These are phyloP conservation scores for Oncorhynchus gorbuscha DNA, from an alignment of 2,113 vertebrate species.

Conservation along the genomic window DNA sequence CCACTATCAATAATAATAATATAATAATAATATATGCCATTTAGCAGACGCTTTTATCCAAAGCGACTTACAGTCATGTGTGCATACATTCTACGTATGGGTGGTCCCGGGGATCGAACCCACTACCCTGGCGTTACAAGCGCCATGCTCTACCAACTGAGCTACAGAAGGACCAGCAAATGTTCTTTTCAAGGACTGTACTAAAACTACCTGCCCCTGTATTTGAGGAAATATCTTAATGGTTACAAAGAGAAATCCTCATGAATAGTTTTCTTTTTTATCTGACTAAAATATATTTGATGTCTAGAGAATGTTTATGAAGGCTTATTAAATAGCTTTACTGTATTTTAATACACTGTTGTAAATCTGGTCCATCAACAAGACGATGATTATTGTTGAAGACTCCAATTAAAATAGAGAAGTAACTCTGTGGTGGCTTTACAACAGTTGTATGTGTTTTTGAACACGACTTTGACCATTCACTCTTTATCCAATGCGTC, in stretches of 20 bases:
- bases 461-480: neutral
- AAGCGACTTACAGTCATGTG: too few relatives aligned
- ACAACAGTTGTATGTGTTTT: neutral
- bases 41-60: too few relatives aligned
- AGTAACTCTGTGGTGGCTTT: neutral
- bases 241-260: neutral
- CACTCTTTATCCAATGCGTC: neutral
- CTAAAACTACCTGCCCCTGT: slow-evolving; percentile 19
- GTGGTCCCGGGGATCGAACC: too few relatives aligned
- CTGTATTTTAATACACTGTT: neutral
- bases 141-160: too few relatives aligned
- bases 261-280: neutral
- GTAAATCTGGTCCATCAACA: neutral
- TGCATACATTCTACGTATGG: too few relatives aligned
- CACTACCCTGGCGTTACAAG: too few relatives aligned
- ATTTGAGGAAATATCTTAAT: neutral
- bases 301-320: neutral
- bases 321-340: neutral
- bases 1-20: slow-evolving; percentile 36
- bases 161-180: too few relatives aligned
- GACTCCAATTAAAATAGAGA: neutral
- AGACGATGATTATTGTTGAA: neutral
- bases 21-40: too few relatives aligned
- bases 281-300: neutral
- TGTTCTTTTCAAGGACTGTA: slow-evolving; percentile 11